These are phyloP conservation scores for Plagiodera versicolora DNA, from an alignment of 2,888 invertebrate genomes.

Conservation along the genomic window DNA sequence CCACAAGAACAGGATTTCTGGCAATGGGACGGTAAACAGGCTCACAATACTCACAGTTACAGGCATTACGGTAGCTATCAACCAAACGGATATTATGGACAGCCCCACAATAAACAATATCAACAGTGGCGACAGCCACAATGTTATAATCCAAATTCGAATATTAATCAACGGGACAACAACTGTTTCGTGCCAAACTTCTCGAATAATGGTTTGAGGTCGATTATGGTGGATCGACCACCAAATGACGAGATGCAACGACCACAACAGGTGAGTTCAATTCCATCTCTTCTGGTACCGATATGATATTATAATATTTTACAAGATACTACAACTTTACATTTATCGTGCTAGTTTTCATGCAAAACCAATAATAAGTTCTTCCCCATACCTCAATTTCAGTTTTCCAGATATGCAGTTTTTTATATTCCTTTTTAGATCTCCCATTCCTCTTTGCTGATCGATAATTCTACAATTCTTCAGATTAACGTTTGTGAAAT, in stretches of 20 bases:
- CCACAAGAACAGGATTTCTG: not conserved
- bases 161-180: not conserved
- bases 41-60: not conserved
- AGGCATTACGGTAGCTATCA: not conserved
- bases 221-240: not conserved
- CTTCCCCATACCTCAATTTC: too few relatives aligned
- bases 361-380: too few relatives aligned
- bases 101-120: not conserved
- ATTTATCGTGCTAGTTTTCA: too few relatives aligned
- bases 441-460: too few relatives aligned
- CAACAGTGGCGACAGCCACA: not conserved
- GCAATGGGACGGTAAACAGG: not conserved
- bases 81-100: not conserved
- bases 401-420: too few relatives aligned
- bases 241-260: not conserved
- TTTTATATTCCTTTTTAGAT: too few relatives aligned
- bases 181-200: conserved; percentile 28
- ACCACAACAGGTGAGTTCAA: conserved; percentile 8
- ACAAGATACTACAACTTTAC: too few relatives aligned
- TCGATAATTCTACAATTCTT: too few relatives aligned
- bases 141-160: not conserved
- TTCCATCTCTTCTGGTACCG: too few relatives aligned
- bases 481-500: too few relatives aligned
- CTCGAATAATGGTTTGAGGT: conserved; percentile 3
- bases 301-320: too few relatives aligned